phyloP scores from a whole-genome alignment of 2,797 vertebrate genomes.

The Huso huso region DNA sequence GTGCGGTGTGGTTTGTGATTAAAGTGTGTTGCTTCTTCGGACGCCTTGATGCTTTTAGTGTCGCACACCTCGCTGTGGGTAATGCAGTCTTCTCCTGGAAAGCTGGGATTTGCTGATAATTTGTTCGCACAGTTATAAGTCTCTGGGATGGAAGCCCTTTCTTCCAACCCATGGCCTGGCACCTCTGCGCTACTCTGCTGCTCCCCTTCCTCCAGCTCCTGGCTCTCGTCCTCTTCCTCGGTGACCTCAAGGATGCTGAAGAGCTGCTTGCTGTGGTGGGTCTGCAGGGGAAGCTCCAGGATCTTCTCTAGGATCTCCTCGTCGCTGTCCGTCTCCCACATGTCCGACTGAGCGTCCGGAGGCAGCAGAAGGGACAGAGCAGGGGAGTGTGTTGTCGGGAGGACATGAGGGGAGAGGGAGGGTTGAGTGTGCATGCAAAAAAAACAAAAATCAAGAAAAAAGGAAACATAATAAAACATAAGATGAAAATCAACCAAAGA shows the following conservation, averaged over 20 bases:
- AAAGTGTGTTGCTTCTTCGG: constrained; percentile 23
- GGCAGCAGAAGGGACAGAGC: constrained; percentile 33
- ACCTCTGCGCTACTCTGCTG: constrained; percentile 7
- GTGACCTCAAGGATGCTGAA: constrained; percentile 87
- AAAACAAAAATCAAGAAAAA: constrained; percentile 24
- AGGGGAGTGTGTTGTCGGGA: constrained; percentile 9
- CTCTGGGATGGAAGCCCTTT: background rate
- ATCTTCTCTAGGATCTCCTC: constrained; percentile 86
- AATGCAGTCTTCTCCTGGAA: background rate
- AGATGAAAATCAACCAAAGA: constrained; percentile 26
- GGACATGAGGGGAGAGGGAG: constrained; percentile 8
- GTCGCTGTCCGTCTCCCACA: constrained; percentile 81
- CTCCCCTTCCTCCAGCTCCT: constrained; percentile 34
- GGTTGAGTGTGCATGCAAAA: constrained; percentile 27
- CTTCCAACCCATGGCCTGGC: background rate
- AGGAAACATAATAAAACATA: constrained; percentile 33
- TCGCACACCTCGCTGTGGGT: background rate
- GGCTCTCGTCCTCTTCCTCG: constrained; percentile 72
- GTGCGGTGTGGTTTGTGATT: constrained; percentile 25
- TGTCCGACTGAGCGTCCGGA: constrained; percentile 44
- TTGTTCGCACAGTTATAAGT: constrained; percentile 9
- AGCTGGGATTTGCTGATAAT: constrained; percentile 16
- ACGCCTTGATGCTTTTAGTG: constrained; percentile 17
- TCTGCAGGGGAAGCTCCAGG: constrained; percentile 59
- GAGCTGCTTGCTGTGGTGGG: constrained; percentile 68